Evolutionary conservation across 2,113 vertebrate genomes (phyloP).

Genomic region (Ascaphus truei): DNA sequence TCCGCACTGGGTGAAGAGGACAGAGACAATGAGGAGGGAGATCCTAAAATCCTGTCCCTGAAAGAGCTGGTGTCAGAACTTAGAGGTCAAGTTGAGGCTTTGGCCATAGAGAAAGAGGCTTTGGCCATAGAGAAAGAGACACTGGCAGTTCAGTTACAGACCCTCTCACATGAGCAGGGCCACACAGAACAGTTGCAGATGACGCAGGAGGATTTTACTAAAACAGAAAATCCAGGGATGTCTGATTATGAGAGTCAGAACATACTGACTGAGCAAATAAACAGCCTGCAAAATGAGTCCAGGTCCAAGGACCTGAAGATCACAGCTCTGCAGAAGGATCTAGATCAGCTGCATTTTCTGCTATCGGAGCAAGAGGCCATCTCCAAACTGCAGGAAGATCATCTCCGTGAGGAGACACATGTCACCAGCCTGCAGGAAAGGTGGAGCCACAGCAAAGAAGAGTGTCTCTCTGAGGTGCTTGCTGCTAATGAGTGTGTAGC

Average conservation of each 20-base stretch:
- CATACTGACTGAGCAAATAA: constrained; percentile 74
- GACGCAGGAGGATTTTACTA: constrained; percentile 51
- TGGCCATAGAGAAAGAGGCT: background rate
- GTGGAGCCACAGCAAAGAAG: constrained; percentile 54
- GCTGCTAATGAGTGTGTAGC: constrained; percentile 46
- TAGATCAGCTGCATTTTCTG: constrained; percentile 61
- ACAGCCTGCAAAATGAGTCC: constrained; percentile 67
- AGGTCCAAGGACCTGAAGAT: constrained; percentile 78
- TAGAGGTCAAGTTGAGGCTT: background rate
- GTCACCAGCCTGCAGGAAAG: constrained; percentile 56
- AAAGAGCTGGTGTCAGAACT: background rate
- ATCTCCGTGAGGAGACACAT: constrained; percentile 65
- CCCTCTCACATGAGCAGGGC: constrained; percentile 39
- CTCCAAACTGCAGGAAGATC: constrained; percentile 60
- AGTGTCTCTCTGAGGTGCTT: constrained; percentile 62
- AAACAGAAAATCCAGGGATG: constrained; percentile 57
- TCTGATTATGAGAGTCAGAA: constrained; percentile 57
- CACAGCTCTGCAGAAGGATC: constrained; percentile 68
- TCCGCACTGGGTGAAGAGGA: background rate
- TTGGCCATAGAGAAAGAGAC: background rate
- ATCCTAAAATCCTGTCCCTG: background rate
- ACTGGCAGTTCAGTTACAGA: constrained; percentile 22
- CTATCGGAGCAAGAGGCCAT: constrained; percentile 66
- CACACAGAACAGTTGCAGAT: constrained; percentile 58
- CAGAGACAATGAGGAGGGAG: background rate